Evolutionary conservation across 2,888 invertebrate genomes (phyloP), one percentile per base, ranked within the genome.

Genomic region (Lathronympha strigana): DNA sequence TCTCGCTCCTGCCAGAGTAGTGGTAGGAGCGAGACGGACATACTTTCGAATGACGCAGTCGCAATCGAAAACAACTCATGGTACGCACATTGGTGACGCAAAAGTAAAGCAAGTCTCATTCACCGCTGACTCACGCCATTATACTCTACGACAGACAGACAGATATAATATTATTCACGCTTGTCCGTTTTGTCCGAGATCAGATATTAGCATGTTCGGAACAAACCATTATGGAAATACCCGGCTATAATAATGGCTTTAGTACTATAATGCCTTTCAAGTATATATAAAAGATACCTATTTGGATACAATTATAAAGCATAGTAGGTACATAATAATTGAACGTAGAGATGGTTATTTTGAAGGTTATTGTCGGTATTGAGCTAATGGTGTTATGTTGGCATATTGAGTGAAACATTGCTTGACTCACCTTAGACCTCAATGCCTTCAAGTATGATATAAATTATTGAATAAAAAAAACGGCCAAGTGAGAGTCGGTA

Each of bases 91-190:
- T 21, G 28, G 40, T 43, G 43, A 57, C 57, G 43, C 43, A 31
- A 57, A 57, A 57, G 57, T 57, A 28, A 57, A 57, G 57, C 25
- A 45, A 58, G 28, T 8, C 28, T 31, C 66, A 66, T 54, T 66
- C 66, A 66, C 45, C 19, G 28, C 47, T 66, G 66, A 66, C 15
- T 66, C 60, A 66, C 23, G n/a, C 31, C 53, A 49, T 61, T 38
- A 36, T 66, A 36, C 43, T 47, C 36, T 25, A 64, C 64, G 54
- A 63, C 63, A 64, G 63, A 64, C 63, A 19, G 47, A 66, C n/a
- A n/a, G n/a, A n/a, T n/a, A n/a, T n/a, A n/a, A n/a, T 11, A 58
- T 66, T 66, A 66, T 40, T 66, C 66, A 61, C 31, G 28, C 40
- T 6, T 36, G 58, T 50, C 50, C 15, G 58, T 31, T 66, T 60